Percentiles rank a stretch among this genome's conserved stretches.
These are phyloP conservation scores for Marmota monax DNA, from an alignment of 2,113 vertebrate species.

Conservation along the genomic window DNA sequence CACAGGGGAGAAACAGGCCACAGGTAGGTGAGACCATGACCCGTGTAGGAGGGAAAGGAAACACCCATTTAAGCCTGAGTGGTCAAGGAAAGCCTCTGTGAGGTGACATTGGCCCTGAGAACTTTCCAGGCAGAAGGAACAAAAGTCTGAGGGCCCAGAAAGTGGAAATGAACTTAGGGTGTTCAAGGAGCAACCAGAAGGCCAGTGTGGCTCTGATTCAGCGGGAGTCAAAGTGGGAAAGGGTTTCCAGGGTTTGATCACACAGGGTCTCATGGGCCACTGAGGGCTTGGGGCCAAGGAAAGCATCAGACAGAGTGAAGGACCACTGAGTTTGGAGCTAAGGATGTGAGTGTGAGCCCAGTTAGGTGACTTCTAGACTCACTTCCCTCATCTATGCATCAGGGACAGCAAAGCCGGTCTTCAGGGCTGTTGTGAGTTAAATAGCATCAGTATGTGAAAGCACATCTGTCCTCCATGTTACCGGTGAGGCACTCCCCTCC, in stretches of 20 bases:
- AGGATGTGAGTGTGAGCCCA: background rate
- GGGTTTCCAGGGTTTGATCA: background rate
- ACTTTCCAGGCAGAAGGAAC: background rate
- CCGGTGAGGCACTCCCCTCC: background rate
- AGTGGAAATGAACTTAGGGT: background rate
- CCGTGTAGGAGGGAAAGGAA: background rate
- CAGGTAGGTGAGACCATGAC: background rate
- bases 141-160: background rate
- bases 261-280: background rate
- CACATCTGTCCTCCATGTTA: background rate
- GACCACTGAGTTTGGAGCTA: background rate
- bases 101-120: background rate
- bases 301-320: background rate
- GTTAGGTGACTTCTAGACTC: background rate
- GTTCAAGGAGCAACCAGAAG: background rate
- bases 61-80: background rate
- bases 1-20: background rate
- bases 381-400: conserved; percentile 8
- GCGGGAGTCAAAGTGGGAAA: background rate
- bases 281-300: background rate
- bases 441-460: background rate
- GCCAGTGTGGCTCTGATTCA: background rate
- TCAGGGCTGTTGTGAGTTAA: background rate
- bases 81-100: background rate
- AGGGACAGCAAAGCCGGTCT: background rate